Evolutionary conservation across 1,140 invertebrate species (phyloP).

Genomic region (Pomacea maculata): DNA sequence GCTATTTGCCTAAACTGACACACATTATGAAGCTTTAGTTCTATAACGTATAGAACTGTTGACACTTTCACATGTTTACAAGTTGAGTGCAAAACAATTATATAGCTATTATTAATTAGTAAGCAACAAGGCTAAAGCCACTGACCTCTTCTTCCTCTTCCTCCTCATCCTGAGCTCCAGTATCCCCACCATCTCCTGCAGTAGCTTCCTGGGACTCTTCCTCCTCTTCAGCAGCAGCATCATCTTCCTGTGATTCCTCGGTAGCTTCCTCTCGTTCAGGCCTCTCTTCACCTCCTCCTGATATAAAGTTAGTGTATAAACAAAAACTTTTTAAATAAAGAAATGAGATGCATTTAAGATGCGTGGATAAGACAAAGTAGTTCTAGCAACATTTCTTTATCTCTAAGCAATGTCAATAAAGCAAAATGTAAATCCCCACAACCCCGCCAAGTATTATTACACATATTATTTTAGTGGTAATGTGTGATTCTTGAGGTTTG

Average conservation of each 20-base stretch:
- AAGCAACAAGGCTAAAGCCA: conserved; percentile 15
- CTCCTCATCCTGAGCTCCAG: neutral
- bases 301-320: neutral
- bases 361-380: neutral
- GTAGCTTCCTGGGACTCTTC: too few relatives aligned
- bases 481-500: neutral
- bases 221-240: neutral
- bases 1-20: too few relatives aligned
- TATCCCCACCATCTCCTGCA: too few relatives aligned
- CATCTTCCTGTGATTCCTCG: conserved; percentile 1
- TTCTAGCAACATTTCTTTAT: too few relatives aligned
- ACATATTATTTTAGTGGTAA: neutral
- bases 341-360: neutral
- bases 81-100: too few relatives aligned
- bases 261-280: conserved; percentile 7
- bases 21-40: too few relatives aligned
- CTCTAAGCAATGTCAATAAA: too few relatives aligned
- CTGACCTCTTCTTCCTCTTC: conserved; percentile 18
- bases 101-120: too few relatives aligned
- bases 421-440: too few relatives aligned
- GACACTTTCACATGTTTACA: too few relatives aligned
- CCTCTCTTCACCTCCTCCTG: conserved; percentile 1
- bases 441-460: too few relatives aligned
- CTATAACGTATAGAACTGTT: too few relatives aligned
- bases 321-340: neutral